Base-by-base conservation (phyloP, 2,888 invertebrate genomes). In the Aradus depressus region DNA sequence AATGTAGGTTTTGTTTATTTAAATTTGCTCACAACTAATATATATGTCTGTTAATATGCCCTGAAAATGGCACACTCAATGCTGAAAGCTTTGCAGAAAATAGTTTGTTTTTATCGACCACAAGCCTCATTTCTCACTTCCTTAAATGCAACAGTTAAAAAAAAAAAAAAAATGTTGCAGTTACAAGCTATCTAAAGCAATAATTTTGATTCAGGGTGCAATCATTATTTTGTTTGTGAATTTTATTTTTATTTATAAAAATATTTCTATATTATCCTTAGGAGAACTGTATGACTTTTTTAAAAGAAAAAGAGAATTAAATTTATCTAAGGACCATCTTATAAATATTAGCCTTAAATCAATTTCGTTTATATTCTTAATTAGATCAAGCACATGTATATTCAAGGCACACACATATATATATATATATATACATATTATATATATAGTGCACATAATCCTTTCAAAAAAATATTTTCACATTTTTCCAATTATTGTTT, bases 351-450 rank as follows among this genome's bases (percentile, higher is more conserved):
- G 43, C 26, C 10, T 37, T 35, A 26, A 44, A 38, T 42, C 34
- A 31, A 41, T 35, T 47, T 35, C 18, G 25, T 34, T 4, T 37
- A 47, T 51, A 44, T 43, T 48, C 39, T 43, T 47, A 23, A 34
- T 34, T 48, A 51, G 51, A 43, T 41, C 19, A 39, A 34, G 39
- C 49, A 48, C 37, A 48, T 54, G 54, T 54, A 54, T 48, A 54
- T 51, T 54, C 47, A 31, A 23, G 48, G 51, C 51, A 51, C 38
- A 37, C 44, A 50, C 44, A 32, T 25, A 35, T 23, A 32, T 43
- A 23, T 14, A 37, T 14, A 37, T 6, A 12, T 14, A 37, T 10
- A 37, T 8, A 8, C n/a, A n/a, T n/a, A n/a, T n/a, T 10, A 26
- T 51, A 54, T 45, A 22, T 44, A 44, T 41, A 26, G 32, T 50